phyloP scores from a whole-genome alignment of 2,888 invertebrate species.

The Drosophila paranaensis region DNA sequence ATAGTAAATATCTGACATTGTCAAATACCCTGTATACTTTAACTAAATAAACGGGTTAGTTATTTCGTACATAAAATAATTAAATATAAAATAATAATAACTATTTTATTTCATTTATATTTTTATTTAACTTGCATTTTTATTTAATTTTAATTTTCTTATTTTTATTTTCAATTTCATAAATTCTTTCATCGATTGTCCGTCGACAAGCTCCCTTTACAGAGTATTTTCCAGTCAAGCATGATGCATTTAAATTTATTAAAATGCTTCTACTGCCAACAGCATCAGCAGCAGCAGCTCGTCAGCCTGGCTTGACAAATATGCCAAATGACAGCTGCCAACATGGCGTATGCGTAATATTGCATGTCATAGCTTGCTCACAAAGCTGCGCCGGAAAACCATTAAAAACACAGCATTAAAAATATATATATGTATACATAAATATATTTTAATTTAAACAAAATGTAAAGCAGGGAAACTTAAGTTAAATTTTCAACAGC shows the following conservation, averaged over 20 bases:
- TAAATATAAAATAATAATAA: too few species aligned
- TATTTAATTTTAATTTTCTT: not conserved
- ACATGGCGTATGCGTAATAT: constrained; percentile 55
- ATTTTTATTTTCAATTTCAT: not conserved
- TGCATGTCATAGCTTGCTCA: constrained; percentile 32
- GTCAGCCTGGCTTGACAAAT: constrained; percentile 37
- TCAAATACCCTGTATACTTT: not conserved
- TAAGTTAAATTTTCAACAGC: not conserved
- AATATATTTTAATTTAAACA: not conserved
- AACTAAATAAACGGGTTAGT: not conserved
- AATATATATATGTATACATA: not conserved
- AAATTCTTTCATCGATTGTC: rapidly evolving
- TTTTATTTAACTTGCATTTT: too few species aligned
- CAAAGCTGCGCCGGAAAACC: not conserved
- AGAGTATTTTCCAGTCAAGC: constrained; percentile 7
- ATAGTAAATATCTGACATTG: constrained; percentile 5
- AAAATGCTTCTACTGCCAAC: constrained; percentile 15
- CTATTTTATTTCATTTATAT: too few species aligned
- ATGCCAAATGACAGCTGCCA: constrained; percentile 50
- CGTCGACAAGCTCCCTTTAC: not conserved
- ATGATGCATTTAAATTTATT: too few species aligned
- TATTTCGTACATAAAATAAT: too few species aligned
- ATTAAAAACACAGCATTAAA: constrained; percentile 3
- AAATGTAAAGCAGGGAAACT: not conserved
- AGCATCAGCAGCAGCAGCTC: constrained; percentile 1